Percentiles rank a stretch among this genome's conserved stretches.
phyloP scores from a whole-genome alignment of 2,888 invertebrate genomes.

The Protophormia terraenovae region DNA sequence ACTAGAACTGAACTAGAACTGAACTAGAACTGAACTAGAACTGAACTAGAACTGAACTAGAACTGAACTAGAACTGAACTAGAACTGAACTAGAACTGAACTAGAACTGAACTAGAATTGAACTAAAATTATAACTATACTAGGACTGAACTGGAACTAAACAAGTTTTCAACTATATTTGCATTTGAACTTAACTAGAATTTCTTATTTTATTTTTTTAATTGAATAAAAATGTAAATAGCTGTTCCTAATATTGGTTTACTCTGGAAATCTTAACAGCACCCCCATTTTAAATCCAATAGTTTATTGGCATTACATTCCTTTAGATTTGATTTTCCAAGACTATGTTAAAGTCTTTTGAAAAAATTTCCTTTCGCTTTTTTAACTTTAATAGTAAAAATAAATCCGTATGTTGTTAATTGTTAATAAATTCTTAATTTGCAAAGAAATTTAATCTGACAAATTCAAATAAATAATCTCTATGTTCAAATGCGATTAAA shows the following conservation, averaged over 20 bases:
- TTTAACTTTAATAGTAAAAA: neutral
- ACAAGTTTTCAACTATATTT: no score
- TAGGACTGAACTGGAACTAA: no score
- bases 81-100: no score
- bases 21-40: no score
- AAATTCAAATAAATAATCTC: conserved; percentile 12
- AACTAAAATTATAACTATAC: no score
- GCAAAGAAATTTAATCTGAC: conserved; percentile 39
- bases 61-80: no score
- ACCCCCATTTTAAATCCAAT: neutral
- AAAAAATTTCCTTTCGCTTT: conserved; percentile 67
- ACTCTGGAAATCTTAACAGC: neutral
- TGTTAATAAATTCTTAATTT: conserved; percentile 26
- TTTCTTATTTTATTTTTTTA: no score
- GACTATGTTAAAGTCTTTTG: neutral
- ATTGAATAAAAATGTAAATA: no score
- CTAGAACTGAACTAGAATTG: no score
- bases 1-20: no score
- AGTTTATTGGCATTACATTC: neutral
- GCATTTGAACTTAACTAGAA: no score
- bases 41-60: no score
- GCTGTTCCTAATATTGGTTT: neutral
- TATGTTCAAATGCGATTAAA: neutral
- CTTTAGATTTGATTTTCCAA: neutral
- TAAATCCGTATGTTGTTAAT: neutral